Evolutionary conservation across 2,888 invertebrate genomes (phyloP), one percentile per base, ranked within the genome.

Genomic region (Pyrgus malvae): DNA sequence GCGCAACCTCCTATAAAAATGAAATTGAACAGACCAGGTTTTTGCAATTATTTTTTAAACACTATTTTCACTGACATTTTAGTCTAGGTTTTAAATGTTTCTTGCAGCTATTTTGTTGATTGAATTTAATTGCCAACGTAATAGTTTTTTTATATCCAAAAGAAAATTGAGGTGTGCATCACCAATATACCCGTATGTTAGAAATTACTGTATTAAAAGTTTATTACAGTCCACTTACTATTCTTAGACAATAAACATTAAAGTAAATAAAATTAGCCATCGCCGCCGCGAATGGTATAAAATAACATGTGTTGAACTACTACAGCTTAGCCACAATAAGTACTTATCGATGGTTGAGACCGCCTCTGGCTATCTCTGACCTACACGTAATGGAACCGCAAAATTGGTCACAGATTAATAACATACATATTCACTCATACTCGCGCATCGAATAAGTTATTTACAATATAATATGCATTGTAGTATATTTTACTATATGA

Each of bases 241-340:
- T n/a, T n/a, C n/a, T n/a, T n/a, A n/a, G n/a, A n/a, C n/a, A n/a
- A n/a, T n/a, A n/a, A 27, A n/a, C 41, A 41, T 25, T 51, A 44
- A 51, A 51, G 37, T 29, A 51, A 51, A 51, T 51, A 51, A 78
- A 78, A 78, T 71, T 70, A 67, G 65, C 67, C 64, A 69, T 65
- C 68, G 64, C 69, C 67, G 67, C 68, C 69, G 68, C 74, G 74
- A 74, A 80, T 74, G 69, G 69, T 72, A 71, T 64, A 68, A 79
- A 83, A 78, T 80, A 78, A 78, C 72, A 76, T 75, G 72, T 78
- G 76, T 75, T 66, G 60, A 69, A 65, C 67, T 68, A 65, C 68
- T 60, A 14, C 56, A 60, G 61, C 64, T 60, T 62, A 66, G 64
- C 66, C 66, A 67, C 62, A 66, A 57, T 58, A 11, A 40, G 11